Conservation (phyloP, 2,888 invertebrate genomes). For the Drosophila neonasuta region DNA sequence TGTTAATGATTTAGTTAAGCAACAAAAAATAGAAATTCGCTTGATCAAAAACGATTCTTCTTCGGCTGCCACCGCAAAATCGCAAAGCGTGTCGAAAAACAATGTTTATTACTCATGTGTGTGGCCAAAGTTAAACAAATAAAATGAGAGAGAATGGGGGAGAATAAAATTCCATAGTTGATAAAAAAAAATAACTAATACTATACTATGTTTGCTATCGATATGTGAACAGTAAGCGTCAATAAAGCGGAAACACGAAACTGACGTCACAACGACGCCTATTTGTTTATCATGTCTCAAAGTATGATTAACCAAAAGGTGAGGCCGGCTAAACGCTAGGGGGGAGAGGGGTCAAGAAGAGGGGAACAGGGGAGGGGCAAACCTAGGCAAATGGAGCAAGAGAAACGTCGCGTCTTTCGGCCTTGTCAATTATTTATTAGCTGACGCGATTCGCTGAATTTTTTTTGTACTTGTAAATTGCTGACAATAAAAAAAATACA, state of each 20-base stretch:
- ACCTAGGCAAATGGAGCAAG: constrained; percentile 13
- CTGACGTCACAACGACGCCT: constrained; percentile 59
- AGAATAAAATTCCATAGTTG: constrained; percentile 35
- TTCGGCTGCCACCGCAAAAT: constrained; percentile 13
- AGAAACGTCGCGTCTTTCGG: constrained; percentile 10
- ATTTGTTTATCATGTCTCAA: constrained; percentile 43
- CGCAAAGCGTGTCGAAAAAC: constrained; percentile 37
- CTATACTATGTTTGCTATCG: constrained; percentile 2
- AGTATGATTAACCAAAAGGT: constrained; percentile 45
- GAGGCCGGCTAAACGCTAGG: not conserved
- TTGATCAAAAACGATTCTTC: constrained; percentile 19
- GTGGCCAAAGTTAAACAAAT: constrained; percentile 40
- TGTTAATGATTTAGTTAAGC: constrained; percentile 33
- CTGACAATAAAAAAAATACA: constrained; percentile 32
- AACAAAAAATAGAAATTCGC: constrained; percentile 10
- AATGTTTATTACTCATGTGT: constrained; percentile 58
- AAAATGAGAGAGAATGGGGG: constrained; percentile 36
- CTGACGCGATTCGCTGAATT: constrained; percentile 10
- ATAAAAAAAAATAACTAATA: constrained; percentile 49
- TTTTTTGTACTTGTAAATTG: constrained; percentile 75
- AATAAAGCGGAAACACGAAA: constrained; percentile 43
- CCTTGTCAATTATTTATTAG: constrained; percentile 23
- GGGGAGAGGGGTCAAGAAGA: not conserved
- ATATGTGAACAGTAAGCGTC: not conserved
- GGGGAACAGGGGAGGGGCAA: not conserved